These are phyloP conservation scores for Helleia helle DNA, from an alignment of 2,888 invertebrate species.

Conservation along the genomic window DNA sequence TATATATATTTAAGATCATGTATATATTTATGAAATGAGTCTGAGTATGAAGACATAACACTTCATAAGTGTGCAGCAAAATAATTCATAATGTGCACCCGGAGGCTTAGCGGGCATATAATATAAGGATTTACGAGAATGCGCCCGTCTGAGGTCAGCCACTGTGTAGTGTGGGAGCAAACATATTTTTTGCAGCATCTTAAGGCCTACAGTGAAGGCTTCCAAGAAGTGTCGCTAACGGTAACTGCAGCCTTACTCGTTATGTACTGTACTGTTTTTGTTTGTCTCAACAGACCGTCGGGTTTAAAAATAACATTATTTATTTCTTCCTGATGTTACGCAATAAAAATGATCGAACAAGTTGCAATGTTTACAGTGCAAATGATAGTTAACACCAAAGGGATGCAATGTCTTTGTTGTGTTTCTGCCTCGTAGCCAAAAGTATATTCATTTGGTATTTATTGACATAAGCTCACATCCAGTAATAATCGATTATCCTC, in stretches of 20 bases:
- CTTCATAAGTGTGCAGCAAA: no score
- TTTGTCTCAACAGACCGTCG: slow-evolving; percentile 1
- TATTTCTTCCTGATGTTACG: not conserved
- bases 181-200: slow-evolving; percentile 23
- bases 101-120: no score
- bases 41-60: no score
- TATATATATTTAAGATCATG: no score
- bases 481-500: no score
- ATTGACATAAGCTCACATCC: no score
- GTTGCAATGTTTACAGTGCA: not conserved
- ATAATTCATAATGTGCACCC: no score
- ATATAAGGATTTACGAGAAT: slow-evolving; percentile 23
- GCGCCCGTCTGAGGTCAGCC: slow-evolving; percentile 20
- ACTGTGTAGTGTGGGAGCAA: slow-evolving; percentile 24
- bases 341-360: not conserved
- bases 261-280: slow-evolving; percentile 10
- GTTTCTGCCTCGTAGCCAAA: no score
- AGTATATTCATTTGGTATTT: no score
- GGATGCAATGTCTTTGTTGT: no score
- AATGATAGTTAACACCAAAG: no score
- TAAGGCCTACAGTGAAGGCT: slow-evolving; percentile 17
- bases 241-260: slow-evolving; percentile 13
- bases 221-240: slow-evolving; percentile 37
- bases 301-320: slow-evolving; percentile 4
- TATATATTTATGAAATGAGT: no score